Base-by-base conservation (phyloP, 2,797 vertebrate genomes). In the Hyperoplus immaculatus region DNA sequence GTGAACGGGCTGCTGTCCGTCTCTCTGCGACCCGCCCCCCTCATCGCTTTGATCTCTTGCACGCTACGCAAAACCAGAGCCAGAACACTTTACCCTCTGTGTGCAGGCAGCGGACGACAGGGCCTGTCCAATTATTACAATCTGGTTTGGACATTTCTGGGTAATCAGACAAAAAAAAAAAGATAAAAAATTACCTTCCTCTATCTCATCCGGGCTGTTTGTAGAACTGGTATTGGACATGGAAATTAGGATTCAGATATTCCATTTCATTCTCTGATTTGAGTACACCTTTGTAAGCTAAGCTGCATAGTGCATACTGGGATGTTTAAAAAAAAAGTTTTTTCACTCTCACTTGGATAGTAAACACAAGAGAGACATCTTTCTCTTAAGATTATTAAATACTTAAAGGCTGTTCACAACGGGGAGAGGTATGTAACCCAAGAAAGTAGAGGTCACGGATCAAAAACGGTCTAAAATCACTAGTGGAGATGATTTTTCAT, bases 111-210 rank as follows among this genome's bases (percentile, higher is more conserved):
- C 69, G 85, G 84, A 88, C 47, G 42, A 85, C 86, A 78, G 76
- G 56, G 58, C 86, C 84, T 54, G 85, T 80, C 90, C 91, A 93
- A 92, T 94, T 94, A 93, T 92, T 91, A 80, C 93, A 92, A 93
- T 94, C 89, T 92, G 85, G 78, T 87, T 91, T 90, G 59, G 81
- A 85, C 86, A 77, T 89, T 82, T 93, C 88, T 91, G 81, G 75
- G 67, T 88, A 88, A 91, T 90, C 79, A 72, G 67, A 80, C 78
- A 85, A 21, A 21, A 21, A 78, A 89, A 91, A 78, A 89, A 91
- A 87, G 54, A 88, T 86, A 87, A 92, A 86, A 87, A 92, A 92
- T 90, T 69, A 78, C 77, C 66, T 69, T 77, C 77, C 66, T 83
- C 49, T 70, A 78, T 80, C 75, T 75, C 57, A 64, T 49, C 76